Base-by-base conservation (phyloP, 2,113 vertebrate genomes). In the Anolis sagrei region DNA sequence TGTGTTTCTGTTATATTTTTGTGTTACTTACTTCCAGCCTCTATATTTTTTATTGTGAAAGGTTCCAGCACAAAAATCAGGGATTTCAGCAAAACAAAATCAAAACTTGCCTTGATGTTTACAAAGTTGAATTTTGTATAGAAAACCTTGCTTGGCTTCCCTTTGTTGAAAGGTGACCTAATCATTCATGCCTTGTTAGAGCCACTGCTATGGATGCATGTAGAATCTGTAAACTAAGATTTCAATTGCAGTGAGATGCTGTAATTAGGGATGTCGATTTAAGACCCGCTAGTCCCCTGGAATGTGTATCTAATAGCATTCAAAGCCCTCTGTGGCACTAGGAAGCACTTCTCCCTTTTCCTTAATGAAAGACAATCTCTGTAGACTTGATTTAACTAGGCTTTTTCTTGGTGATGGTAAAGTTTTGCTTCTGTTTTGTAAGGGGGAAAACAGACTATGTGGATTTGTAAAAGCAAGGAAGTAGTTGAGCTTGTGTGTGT, bases 111-210 rank as follows among this genome's bases (percentile, higher is more conserved):
- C 1, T 82, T 69, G 78, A 81, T 86, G 85, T 85, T 89, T 89
- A 79, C 29, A 77, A 78, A 79, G 58, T 91, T n/a, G 27, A 34
- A 73, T 14, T 1, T 48, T 79, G 36, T 81, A 6, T 13, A 27
- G 88, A 90, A 18, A 83, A 21, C 34, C 8, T 39, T 79, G 83
- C 85, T 91, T 79, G 89, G 88, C 87, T 83, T 92, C 88, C 82
- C 87, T 23, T 49, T 87, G 79, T 74, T 91, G 92, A 93, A 73
- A 89, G 79, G 74, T 19, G 4, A 51, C 89, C 76, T 83, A 90
- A 90, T 92, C 25, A 85, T 88, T 92, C 79, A 86, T 94, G 85
- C 72, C 86, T 95, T 93, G 86, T 95, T 92, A 88, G 39, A 70
- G 54, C 88, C 93, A 90, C 89, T 92, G 90, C 86, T 92, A 88